Conservation (phyloP, 2,888 invertebrate species). For the Hirtodrosophila confusa region DNA sequence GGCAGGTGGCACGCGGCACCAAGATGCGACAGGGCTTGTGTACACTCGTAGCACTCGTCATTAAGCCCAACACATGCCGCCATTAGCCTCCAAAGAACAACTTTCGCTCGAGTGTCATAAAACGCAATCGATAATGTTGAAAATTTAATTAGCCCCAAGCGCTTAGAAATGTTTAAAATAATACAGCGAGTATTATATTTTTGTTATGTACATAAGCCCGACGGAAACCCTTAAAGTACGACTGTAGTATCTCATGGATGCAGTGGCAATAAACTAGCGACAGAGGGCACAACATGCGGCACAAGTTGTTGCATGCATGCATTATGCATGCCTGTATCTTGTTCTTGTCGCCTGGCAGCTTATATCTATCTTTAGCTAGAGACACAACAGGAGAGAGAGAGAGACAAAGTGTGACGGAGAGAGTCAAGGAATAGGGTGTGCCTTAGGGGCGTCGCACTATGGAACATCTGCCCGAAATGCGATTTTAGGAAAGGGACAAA, state of each 20-base stretch:
- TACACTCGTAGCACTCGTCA: constrained; percentile 31
- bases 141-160: constrained; percentile 73
- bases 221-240: constrained; percentile 71
- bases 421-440: background rate
- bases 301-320: constrained; percentile 46
- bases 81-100: constrained; percentile 37
- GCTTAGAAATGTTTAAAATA: constrained; percentile 36
- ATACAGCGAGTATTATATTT: constrained; percentile 30
- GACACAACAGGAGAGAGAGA: background rate
- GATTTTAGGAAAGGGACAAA: too few species aligned
- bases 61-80: constrained; percentile 49
- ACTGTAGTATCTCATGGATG: constrained; percentile 49
- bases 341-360: constrained; percentile 27
- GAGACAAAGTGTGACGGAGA: background rate
- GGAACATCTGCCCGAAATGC: background rate
- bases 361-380: constrained; percentile 49
- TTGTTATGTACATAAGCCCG: constrained; percentile 50
- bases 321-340: constrained; percentile 47
- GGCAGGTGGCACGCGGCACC: constrained; percentile 26
- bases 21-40: constrained; percentile 35
- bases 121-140: constrained; percentile 59
- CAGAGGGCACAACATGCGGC: constrained; percentile 39
- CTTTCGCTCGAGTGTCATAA: constrained; percentile 48
- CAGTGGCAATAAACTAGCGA: constrained; percentile 65
- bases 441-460: constrained; percentile 25